Evolutionary conservation across 2,113 vertebrate genomes (phyloP), one percentile per base, ranked within the genome.

Genomic region (Tachysurus vachellii): DNA sequence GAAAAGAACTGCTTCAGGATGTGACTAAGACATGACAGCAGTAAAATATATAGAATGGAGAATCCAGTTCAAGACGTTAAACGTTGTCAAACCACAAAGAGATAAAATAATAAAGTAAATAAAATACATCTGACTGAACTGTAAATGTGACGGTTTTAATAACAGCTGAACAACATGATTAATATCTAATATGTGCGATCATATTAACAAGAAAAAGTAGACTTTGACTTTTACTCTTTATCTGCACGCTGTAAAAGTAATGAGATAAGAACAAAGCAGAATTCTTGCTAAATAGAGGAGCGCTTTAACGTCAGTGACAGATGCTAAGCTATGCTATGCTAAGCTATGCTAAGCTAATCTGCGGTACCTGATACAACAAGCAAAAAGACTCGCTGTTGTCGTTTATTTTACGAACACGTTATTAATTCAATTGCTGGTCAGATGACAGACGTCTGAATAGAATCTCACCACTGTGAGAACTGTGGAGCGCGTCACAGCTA

Each of bases 391-490:
- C 71, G 14, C 12, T 14, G 31, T 26, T 31, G 31, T 71, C 16
- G n/a, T 57, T 84, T 21, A 66, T 9, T 14, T 76, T 0, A 10
- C 8, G 28, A 19, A 16, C 59, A 0, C n/a, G 2, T 47, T 23
- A 64, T n/a, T 23, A n/a, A 19, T 16, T 73, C 0, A 17, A 17
- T 66, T 47, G 19, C 21, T 50, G 9, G 0, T 0, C 3, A 26
- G 9, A 57, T n/a, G 1, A 56, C 10, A 1, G 9, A 0, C 16
- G 28, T 36, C 13, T 59, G 8, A 81, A 26, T 81, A 42, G 14
- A 12, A 4, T 71, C 92, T 47, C 90, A 94, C 93, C 92, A 88
- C 88, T 47, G 91, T 56, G 54, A 91, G 88, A 4, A 89, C 79
- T 1, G 91, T 54, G 26, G 87, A 90, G 36, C 94, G 86, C 19